Conservation (phyloP, 2,113 vertebrate species). For the Ornithorhynchus anatinus region DNA sequence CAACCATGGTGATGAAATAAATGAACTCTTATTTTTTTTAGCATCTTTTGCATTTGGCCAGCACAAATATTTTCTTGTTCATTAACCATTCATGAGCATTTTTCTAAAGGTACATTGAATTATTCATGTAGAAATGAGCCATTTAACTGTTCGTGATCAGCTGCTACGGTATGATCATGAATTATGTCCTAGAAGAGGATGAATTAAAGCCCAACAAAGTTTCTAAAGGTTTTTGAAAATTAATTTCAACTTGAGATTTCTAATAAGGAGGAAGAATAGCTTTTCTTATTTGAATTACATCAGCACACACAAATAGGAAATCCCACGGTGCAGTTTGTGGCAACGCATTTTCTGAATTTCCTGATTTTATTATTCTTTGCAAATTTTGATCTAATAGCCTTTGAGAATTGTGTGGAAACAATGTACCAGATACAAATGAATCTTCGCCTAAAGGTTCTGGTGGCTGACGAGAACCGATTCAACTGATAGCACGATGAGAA, state of each 20-base stretch:
- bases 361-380: constrained; percentile 59
- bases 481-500: constrained; percentile 12
- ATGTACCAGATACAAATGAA: constrained; percentile 30
- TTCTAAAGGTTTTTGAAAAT: constrained; percentile 38
- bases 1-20: neutral
- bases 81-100: constrained; percentile 52
- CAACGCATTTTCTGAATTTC: constrained; percentile 50
- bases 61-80: constrained; percentile 20
- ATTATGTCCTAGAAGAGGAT: constrained; percentile 30
- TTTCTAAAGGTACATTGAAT: constrained; percentile 52
- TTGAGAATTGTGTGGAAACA: constrained; percentile 52
- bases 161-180: constrained; percentile 4
- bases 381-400: constrained; percentile 51
- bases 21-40: neutral
- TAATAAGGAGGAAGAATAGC: no score
- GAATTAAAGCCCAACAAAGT: constrained; percentile 44
- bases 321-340: no score
- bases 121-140: constrained; percentile 47
- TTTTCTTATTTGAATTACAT: no score
- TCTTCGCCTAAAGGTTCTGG: constrained; percentile 27
- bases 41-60: neutral
- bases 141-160: constrained; percentile 22
- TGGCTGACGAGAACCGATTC: constrained; percentile 18
- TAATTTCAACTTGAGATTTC: constrained; percentile 33
- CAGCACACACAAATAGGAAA: no score